Percentiles rank a stretch among this genome's conserved stretches.
Evolutionary conservation across 2,113 vertebrate species (phyloP).

Genomic region (Hippocampus guttulatus): DNA sequence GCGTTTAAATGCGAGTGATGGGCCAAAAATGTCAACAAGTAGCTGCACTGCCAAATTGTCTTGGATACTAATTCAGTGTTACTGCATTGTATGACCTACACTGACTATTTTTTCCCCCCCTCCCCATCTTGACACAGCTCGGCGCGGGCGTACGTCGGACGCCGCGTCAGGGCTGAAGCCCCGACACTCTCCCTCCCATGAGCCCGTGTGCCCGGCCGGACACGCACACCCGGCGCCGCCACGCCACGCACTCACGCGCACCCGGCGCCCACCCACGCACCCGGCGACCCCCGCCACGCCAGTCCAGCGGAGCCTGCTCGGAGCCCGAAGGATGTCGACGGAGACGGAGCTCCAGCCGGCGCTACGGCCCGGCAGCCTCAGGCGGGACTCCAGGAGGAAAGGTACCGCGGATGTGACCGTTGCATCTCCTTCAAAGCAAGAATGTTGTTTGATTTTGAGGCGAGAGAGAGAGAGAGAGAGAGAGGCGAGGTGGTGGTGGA

Average conservation of each 20-base stretch:
- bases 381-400: slow-evolving; percentile 98
- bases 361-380: slow-evolving; percentile 97
- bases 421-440: too few relatives aligned
- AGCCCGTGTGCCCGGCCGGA: slow-evolving; percentile 79
- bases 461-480: too few relatives aligned
- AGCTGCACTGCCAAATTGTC: too few relatives aligned
- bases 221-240: slow-evolving; percentile 66
- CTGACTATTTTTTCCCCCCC: neutral
- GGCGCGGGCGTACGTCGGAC: slow-evolving; percentile 82
- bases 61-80: neutral
- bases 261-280: slow-evolving; percentile 59
- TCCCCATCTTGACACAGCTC: slow-evolving; percentile 44
- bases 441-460: too few relatives aligned
- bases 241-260: slow-evolving; percentile 56
- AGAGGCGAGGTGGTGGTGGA: too few relatives aligned
- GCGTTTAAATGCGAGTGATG: too few relatives aligned
- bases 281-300: slow-evolving; percentile 50
- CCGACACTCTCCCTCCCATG: slow-evolving; percentile 85
- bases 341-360: slow-evolving; percentile 99
- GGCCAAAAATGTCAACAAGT: too few relatives aligned
- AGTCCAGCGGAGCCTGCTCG: slow-evolving; percentile 54
- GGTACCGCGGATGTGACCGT: slow-evolving; percentile 66
- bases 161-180: slow-evolving; percentile 78
- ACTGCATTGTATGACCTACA: slow-evolving; percentile 3
- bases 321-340: slow-evolving; percentile 91